Percentiles rank a stretch among this genome's conserved stretches.
Evolutionary conservation across 2,888 invertebrate species (phyloP).

Genomic region (Drosophila formosana): DNA sequence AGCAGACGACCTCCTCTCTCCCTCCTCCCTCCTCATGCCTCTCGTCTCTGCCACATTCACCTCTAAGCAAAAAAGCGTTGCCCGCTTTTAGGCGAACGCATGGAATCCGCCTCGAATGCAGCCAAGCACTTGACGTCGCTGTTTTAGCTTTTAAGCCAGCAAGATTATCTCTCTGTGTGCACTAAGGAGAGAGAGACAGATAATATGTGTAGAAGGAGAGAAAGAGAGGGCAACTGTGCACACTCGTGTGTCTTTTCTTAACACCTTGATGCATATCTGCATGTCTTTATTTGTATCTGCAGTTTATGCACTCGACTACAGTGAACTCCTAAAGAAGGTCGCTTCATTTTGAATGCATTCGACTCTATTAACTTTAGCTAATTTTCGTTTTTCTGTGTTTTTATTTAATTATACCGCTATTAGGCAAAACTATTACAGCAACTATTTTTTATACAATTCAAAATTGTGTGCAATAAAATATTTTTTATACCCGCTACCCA

Average conservation of each 20-base stretch:
- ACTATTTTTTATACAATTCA: too few relatives aligned
- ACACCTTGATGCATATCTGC: slow-evolving; percentile 3
- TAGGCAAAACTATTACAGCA: too few relatives aligned
- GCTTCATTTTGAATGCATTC: too few relatives aligned
- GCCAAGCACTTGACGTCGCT: slow-evolving; percentile 25
- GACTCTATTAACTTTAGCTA: too few relatives aligned
- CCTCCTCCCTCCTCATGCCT: not conserved
- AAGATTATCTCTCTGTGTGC: not conserved
- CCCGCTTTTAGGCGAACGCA: slow-evolving; percentile 46
- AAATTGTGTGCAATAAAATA: too few relatives aligned
- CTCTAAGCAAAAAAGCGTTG: slow-evolving; percentile 44
- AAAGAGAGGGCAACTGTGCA: not conserved
- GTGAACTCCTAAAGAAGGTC: not conserved
- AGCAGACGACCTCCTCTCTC: not conserved
- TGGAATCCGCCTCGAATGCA: slow-evolving; percentile 22
- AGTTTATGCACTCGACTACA: not conserved
- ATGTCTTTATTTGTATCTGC: not conserved
- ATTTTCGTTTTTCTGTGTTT: too few relatives aligned
- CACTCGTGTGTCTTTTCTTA: slow-evolving; percentile 3
- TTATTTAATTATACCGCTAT: too few relatives aligned
- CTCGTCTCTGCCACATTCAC: not conserved
- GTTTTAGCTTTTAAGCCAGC: slow-evolving; percentile 10
- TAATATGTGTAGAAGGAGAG: not conserved
- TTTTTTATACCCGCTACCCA: too few relatives aligned
- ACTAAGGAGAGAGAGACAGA: not conserved